Evolutionary conservation across 2,888 invertebrate genomes (phyloP).

Genomic region (Xanthia togata): DNA sequence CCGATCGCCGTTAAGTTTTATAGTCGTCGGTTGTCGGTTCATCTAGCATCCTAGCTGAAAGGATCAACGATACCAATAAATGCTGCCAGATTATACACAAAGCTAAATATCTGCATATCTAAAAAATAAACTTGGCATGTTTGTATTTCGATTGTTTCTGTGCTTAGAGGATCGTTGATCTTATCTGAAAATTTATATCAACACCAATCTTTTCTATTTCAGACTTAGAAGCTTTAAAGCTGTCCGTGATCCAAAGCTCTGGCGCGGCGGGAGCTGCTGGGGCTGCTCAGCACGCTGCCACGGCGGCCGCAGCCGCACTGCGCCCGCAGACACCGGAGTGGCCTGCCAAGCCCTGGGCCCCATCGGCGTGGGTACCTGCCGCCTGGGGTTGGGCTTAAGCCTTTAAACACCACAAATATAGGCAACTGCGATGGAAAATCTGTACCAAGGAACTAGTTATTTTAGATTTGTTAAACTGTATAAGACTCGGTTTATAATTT

Average conservation of each 20-base stretch:
- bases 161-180: neutral
- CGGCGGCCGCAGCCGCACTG: conserved; percentile 91
- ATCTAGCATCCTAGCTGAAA: neutral
- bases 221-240: conserved; percentile 91
- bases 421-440: neutral
- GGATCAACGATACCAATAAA: neutral
- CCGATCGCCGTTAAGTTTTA: neutral
- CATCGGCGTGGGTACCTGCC: conserved; percentile 71
- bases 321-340: conserved; percentile 78
- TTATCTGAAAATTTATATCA: neutral
- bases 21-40: neutral
- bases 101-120: neutral
- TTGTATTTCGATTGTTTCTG: neutral
- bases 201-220: conserved; percentile 33
- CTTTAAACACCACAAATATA: conserved; percentile 50
- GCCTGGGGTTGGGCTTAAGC: conserved; percentile 83
- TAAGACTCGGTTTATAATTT: neutral
- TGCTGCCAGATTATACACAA: neutral
- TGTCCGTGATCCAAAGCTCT: conserved; percentile 91
- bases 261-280: conserved; percentile 89
- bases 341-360: conserved; percentile 71
- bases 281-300: conserved; percentile 90
- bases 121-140: neutral
- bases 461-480: neutral
- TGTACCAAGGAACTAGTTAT: conserved; percentile 17